Conservation (phyloP, 2,113 vertebrate species). For the Mesoclemmys tuberculata region DNA sequence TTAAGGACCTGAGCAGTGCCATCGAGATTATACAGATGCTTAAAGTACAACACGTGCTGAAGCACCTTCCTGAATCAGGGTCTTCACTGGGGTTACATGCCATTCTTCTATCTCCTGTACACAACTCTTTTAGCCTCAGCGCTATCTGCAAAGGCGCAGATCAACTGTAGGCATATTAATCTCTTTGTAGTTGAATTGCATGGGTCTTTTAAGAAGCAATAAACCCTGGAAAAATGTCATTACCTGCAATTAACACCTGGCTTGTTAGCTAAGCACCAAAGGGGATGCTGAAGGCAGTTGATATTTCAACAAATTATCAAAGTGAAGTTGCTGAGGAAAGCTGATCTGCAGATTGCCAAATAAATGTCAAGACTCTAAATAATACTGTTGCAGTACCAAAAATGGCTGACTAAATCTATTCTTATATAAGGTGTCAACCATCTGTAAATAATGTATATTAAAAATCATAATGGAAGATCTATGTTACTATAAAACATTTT, state of each 20-base stretch:
- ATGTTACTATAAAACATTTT: background rate
- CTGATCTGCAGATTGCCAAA: constrained; percentile 62
- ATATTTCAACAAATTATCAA: background rate
- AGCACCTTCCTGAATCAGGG: background rate
- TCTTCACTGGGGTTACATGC: background rate
- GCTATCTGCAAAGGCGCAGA: background rate
- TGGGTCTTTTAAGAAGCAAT: constrained; percentile 31
- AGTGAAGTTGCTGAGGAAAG: constrained; percentile 11
- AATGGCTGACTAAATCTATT: background rate
- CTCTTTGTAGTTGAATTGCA: background rate
- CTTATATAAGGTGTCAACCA: background rate
- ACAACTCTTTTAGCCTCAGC: constrained; percentile 45
- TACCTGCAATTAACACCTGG: background rate
- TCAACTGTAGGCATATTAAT: background rate
- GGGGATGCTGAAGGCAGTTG: background rate
- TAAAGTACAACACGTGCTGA: fast-evolving
- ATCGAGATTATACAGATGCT: fast-evolving
- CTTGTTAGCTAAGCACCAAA: background rate
- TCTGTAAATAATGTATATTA: background rate
- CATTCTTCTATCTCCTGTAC: constrained; percentile 40
- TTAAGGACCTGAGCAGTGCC: background rate
- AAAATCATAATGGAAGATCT: background rate
- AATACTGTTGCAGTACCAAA: background rate
- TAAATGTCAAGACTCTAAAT: background rate
- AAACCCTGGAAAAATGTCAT: background rate